Evolutionary conservation across 2,888 invertebrate species (phyloP), one percentile per base, ranked within the genome.

Genomic region (Vannuccia rotundouncinata): DNA sequence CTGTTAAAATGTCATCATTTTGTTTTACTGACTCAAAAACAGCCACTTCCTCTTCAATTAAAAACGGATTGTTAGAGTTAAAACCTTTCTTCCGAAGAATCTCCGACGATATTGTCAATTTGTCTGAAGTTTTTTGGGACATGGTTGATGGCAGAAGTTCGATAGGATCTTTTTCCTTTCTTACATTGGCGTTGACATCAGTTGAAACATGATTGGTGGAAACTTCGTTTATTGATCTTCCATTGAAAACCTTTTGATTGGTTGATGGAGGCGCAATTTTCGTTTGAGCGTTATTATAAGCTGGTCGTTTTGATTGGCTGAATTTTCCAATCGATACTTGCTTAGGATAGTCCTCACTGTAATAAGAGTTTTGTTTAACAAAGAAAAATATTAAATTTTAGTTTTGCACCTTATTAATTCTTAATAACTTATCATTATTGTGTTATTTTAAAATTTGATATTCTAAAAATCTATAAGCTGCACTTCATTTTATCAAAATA

Each of bases 291-390:
- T n/a, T n/a, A n/a, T n/a, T n/a, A n/a, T n/a, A n/a, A n/a, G 5
- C 10, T 66, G 10, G 10, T 22, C 2, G 13, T 5, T 22, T 66
- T 17, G 22, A 5, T 66, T 77, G 31, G 17, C 45, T 31, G 45
- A 31, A 77, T 13, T 13, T 77, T 5, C 59, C 78, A 59, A 77
- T 45, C n/a, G 78, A 77, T 1, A 59, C 78, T 10, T 10, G 59
- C 25, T 59, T 45, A 29, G 28, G 59, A 28, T 30, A 75, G 2
- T 5, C 31, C 17, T 30, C 75, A 75, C 75, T 27, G 59, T 73
- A 75, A 66, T 13, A 22, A 74, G 60, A 74, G n/a, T n/a, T n/a
- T n/a, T n/a, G n/a, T n/a, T n/a, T n/a, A n/a, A n/a, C n/a, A n/a
- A n/a, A n/a, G n/a, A n/a, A n/a, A n/a, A n/a, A n/a, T n/a, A n/a